Evolutionary conservation across 30 jellyfish, hydroid and myxozoan genomes (phyloP).

Genomic region (Aurelia aurita): DNA sequence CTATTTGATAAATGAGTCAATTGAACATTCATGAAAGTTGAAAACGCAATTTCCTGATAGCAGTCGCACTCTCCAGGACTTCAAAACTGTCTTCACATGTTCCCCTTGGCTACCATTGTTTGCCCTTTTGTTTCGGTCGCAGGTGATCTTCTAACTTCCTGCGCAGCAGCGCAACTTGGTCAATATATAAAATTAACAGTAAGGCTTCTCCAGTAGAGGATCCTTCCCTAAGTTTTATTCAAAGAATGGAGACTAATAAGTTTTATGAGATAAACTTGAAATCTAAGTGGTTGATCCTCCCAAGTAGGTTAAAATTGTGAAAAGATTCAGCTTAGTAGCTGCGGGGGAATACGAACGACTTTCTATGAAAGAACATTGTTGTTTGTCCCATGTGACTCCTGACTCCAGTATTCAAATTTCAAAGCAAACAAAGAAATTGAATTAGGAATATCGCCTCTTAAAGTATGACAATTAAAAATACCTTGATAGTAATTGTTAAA

Average conservation of each 20-base stretch:
- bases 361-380: constrained; percentile 22
- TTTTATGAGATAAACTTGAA: neutral
- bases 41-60: neutral
- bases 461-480: no score
- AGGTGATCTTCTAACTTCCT: no score
- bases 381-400: constrained; percentile 56
- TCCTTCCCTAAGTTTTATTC: no score
- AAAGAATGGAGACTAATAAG: neutral
- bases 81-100: neutral
- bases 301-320: neutral
- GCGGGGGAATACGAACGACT: constrained; percentile 24
- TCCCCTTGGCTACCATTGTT: constrained; percentile 6
- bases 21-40: neutral
- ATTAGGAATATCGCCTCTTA: neutral
- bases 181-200: no score
- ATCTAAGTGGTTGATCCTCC: no score
- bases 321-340: constrained; percentile 1
- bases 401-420: neutral
- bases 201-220: no score
- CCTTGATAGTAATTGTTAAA: no score
- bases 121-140: neutral
- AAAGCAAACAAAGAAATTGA: constrained; percentile 34
- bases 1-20: neutral
- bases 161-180: no score
- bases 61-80: neutral